Conservation (phyloP, 2,113 vertebrate genomes). For the Microtus pennsylvanicus region DNA sequence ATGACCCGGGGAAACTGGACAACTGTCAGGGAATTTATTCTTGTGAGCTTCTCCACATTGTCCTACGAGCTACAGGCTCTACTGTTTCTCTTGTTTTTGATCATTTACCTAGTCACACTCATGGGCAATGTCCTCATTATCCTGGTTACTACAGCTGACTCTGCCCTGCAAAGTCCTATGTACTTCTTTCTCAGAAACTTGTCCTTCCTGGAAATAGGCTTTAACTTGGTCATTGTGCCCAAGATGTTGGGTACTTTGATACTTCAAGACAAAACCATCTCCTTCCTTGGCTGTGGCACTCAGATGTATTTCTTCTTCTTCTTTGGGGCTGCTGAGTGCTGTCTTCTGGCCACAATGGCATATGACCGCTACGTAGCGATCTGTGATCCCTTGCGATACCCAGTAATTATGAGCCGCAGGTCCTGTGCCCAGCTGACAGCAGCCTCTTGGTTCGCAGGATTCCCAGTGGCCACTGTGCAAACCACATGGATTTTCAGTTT, state of each 20-base stretch:
- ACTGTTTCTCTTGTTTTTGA: constrained; percentile 76
- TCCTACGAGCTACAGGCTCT: constrained; percentile 66
- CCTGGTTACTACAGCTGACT: constrained; percentile 74
- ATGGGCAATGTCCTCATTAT: constrained; percentile 79
- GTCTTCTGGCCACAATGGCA: constrained; percentile 78
- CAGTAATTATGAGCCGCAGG: constrained; percentile 67
- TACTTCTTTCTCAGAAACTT: constrained; percentile 81
- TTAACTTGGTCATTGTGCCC: constrained; percentile 80
- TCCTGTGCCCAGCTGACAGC: constrained; percentile 72
- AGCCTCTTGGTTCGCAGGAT: constrained; percentile 79
- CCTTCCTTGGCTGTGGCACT: constrained; percentile 75
- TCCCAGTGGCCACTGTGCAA: constrained; percentile 81
- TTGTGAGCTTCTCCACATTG: constrained; percentile 75
- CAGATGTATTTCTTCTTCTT: constrained; percentile 83
- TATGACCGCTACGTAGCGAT: constrained; percentile 79
- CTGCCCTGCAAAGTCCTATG: constrained; percentile 77
- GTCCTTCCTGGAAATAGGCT: constrained; percentile 79
- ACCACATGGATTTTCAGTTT: constrained; percentile 82
- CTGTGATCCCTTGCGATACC: constrained; percentile 76
- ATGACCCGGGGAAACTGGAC: constrained; percentile 76
- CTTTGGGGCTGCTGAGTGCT: constrained; percentile 80
- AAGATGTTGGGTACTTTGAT: constrained; percentile 75
- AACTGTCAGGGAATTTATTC: constrained; percentile 75
- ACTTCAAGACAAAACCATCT: constrained; percentile 65
- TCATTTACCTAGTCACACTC: constrained; percentile 73